phyloP scores from a whole-genome alignment of 2,113 vertebrate genomes.

The Typhlomys cinereus region DNA sequence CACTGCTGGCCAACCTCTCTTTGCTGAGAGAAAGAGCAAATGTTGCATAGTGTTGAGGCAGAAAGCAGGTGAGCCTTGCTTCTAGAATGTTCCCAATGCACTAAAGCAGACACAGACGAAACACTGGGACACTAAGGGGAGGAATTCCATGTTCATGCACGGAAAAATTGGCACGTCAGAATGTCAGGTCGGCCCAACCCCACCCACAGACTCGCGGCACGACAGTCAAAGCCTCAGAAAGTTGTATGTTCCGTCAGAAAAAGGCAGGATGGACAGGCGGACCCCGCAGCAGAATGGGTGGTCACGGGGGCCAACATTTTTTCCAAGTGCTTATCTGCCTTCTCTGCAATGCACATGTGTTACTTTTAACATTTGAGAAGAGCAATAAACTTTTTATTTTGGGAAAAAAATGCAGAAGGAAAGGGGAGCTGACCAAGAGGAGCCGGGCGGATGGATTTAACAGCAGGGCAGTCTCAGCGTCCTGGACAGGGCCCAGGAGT shows the following conservation, averaged over 20 bases:
- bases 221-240: neutral
- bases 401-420: neutral
- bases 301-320: fast-evolving
- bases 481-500: slow-evolving; percentile 20
- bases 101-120: neutral
- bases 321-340: neutral
- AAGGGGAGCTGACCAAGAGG: neutral
- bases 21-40: neutral
- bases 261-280: fast-evolving
- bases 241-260: neutral
- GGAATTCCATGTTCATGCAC: neutral
- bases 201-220: neutral
- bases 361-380: neutral
- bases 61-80: neutral
- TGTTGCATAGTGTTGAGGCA: fast-evolving
- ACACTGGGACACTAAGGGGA: neutral
- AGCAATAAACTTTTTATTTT: neutral
- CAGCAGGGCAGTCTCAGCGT: neutral
- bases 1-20: too few species aligned
- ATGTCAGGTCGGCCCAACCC: too few species aligned
- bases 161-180: neutral
- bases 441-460: neutral
- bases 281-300: neutral
- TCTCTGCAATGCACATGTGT: neutral
- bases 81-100: neutral